phyloP scores from a whole-genome alignment of 2,797 vertebrate species.

The Enteromius fasciolatus region DNA sequence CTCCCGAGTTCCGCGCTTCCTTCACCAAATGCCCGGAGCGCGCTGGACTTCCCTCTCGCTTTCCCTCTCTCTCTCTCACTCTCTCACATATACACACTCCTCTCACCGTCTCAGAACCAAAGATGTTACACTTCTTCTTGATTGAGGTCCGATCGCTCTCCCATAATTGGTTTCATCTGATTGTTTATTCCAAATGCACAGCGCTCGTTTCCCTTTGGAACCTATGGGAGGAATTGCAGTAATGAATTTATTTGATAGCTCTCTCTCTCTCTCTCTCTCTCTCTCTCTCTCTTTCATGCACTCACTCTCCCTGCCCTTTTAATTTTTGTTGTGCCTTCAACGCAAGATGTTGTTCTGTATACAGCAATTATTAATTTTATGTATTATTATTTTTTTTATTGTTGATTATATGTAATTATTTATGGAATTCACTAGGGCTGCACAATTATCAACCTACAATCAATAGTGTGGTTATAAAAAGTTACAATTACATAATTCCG shows the following conservation, averaged over 20 bases:
- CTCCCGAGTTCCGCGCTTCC: conserved; percentile 52
- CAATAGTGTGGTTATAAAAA: not conserved
- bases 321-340: conserved; percentile 63
- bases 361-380: not conserved
- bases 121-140: conserved; percentile 61
- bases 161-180: conserved; percentile 68
- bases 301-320: conserved; percentile 43
- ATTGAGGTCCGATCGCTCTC: conserved; percentile 64
- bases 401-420: no score
- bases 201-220: conserved; percentile 69
- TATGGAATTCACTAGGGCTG: no score
- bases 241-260: conserved; percentile 80
- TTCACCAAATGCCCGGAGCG: conserved; percentile 55
- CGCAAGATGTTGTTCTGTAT: not conserved
- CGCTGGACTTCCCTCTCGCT: conserved; percentile 36
- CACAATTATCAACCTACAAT: not conserved
- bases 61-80: conserved; percentile 19
- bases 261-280: conserved; percentile 59
- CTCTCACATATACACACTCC: not conserved
- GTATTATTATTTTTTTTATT: not conserved
- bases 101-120: conserved; percentile 13
- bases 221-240: conserved; percentile 83
- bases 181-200: conserved; percentile 75
- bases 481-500: not conserved
- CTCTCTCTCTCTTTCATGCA: conserved; percentile 71